Percentiles rank a stretch among this genome's conserved stretches.
Conservation (phyloP, 2,888 invertebrate genomes). For the Drosophila falleni region DNA sequence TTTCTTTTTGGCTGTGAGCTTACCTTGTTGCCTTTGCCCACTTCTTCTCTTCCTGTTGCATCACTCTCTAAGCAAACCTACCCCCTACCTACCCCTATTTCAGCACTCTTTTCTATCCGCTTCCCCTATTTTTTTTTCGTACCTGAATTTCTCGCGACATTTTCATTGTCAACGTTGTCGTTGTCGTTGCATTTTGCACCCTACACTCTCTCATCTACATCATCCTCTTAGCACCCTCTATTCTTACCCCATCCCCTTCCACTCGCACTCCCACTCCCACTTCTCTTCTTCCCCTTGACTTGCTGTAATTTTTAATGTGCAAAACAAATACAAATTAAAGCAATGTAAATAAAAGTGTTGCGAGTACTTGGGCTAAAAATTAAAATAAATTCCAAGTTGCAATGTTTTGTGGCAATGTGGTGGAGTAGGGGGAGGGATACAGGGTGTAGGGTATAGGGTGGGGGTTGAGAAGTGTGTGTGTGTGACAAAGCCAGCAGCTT, state of each 20-base stretch:
- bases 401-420: constrained; percentile 20
- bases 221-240: neutral
- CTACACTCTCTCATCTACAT: neutral
- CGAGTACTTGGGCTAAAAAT: constrained; percentile 52
- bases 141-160: constrained; percentile 24
- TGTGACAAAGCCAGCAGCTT: constrained; percentile 28
- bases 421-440: neutral
- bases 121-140: neutral
- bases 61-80: neutral
- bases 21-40: constrained; percentile 38
- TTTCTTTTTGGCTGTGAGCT: constrained; percentile 32
- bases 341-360: constrained; percentile 64
- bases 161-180: constrained; percentile 56
- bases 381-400: constrained; percentile 58
- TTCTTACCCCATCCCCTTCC: neutral
- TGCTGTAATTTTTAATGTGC: constrained; percentile 64
- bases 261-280: neutral
- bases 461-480: neutral
- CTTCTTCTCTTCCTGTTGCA: constrained; percentile 11
- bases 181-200: constrained; percentile 36
- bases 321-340: constrained; percentile 74
- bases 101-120: neutral
- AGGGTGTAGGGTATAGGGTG: too few species aligned
- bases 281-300: neutral
- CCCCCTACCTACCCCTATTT: neutral